Percentiles rank a stretch among this genome's conserved stretches.
Conservation (phyloP, 2,797 vertebrate genomes). For the Craterocephalus amniculus region DNA sequence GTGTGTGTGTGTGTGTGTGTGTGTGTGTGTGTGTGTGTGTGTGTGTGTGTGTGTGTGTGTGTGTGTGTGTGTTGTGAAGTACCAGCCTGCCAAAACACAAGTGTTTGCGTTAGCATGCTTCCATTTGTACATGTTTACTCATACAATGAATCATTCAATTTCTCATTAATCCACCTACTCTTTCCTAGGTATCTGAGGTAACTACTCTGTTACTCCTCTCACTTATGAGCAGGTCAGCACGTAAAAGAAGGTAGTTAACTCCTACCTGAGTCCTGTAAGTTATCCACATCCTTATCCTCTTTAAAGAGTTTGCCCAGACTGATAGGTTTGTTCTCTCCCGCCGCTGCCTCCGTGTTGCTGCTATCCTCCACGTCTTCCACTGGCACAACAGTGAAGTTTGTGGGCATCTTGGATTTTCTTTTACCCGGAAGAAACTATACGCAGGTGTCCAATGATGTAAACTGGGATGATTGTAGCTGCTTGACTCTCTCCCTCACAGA, state of each 20-base stretch:
- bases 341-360: slow-evolving; percentile 10
- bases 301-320: slow-evolving; percentile 61
- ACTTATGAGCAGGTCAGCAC: background rate
- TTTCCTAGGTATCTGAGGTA: slow-evolving; percentile 19
- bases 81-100: slow-evolving; percentile 37
- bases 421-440: slow-evolving; percentile 19
- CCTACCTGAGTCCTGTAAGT: slow-evolving; percentile 53
- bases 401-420: slow-evolving; percentile 70
- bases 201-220: too few species aligned
- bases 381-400: slow-evolving; percentile 77
- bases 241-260: background rate
- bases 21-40: too few species aligned
- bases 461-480: background rate
- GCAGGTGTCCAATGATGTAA: background rate
- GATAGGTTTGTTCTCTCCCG: slow-evolving; percentile 40
- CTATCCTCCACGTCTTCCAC: slow-evolving; percentile 65
- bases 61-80: background rate
- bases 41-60: slow-evolving; percentile 11
- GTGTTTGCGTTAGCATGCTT: slow-evolving; percentile 26
- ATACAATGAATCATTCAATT: slow-evolving; percentile 13
- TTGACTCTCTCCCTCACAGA: slow-evolving; percentile 25
- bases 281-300: slow-evolving; percentile 27
- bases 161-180: background rate
- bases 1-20: too few species aligned
- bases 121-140: background rate